Evolutionary conservation across 2,113 vertebrate genomes (phyloP).

Genomic region (Eudyptes chrysolophus): DNA sequence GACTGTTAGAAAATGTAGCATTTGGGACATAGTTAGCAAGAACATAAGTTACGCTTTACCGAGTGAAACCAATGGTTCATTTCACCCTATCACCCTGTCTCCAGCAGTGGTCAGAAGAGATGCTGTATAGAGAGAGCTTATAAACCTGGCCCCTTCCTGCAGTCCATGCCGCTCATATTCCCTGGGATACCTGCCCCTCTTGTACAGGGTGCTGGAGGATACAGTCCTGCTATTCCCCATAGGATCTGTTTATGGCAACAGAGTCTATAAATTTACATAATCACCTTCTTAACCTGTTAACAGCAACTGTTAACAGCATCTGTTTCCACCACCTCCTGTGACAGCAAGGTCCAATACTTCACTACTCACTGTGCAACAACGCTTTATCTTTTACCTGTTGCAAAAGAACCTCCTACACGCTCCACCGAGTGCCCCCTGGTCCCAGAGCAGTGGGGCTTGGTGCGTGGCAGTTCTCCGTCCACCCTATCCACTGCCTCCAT

Average conservation of each 20-base stretch:
- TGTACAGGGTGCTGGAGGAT: fast-evolving
- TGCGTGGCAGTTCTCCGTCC: neutral
- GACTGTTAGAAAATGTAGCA: neutral
- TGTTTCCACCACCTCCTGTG: neutral
- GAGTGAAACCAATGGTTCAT: neutral
- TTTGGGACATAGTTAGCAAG: neutral
- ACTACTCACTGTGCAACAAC: neutral
- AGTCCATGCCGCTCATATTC: neutral
- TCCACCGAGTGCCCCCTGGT: no score
- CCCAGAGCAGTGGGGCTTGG: no score
- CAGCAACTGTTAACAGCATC: neutral
- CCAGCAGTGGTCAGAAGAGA: neutral
- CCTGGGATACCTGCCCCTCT: neutral
- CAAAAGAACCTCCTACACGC: neutral
- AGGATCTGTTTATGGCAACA: neutral
- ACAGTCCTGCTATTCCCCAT: neutral
- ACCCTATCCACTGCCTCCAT: neutral
- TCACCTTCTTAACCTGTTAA: neutral
- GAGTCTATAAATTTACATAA: neutral
- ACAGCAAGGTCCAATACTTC: neutral
- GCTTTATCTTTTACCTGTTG: neutral
- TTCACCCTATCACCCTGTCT: neutral
- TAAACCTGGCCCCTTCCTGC: neutral
- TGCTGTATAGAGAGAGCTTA: neutral
- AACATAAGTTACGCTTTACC: neutral